phyloP scores from a whole-genome alignment of 2,797 vertebrate species.

The Takifugu ocellatus region DNA sequence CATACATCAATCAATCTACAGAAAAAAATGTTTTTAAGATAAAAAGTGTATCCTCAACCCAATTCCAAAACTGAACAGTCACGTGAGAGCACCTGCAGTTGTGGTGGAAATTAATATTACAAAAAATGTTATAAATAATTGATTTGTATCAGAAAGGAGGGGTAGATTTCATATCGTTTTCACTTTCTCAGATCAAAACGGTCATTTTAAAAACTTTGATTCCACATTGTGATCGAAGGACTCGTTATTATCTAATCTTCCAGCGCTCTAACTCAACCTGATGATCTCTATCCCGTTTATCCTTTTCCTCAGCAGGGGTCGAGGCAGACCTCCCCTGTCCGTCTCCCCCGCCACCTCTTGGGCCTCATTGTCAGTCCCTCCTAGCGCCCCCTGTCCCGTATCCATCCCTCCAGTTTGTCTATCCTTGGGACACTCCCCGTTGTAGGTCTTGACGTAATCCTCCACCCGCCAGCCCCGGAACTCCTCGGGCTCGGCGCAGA shows the following conservation, averaged over 20 bases:
- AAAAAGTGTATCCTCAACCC: conserved; percentile 29
- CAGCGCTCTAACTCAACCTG: conserved; percentile 65
- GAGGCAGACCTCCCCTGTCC: conserved; percentile 53
- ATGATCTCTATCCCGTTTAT: conserved; percentile 69
- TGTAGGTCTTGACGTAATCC: conserved; percentile 94
- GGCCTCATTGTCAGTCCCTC: conserved; percentile 49
- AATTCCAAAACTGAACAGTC: conserved; percentile 19
- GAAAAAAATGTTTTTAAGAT: background rate
- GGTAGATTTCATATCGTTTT: background rate
- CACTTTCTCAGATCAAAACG: too few species aligned
- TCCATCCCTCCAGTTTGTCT: conserved; percentile 73
- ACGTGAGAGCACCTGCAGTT: conserved; percentile 26
- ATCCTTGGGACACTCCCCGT: conserved; percentile 93
- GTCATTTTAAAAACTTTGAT: too few species aligned
- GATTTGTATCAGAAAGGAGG: background rate
- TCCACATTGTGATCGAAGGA: too few species aligned
- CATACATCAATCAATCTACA: conserved; percentile 33
- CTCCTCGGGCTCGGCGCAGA: conserved; percentile 85
- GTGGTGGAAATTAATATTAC: conserved; percentile 2
- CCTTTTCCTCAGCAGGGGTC: conserved; percentile 51
- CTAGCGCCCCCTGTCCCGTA: conserved; percentile 43
- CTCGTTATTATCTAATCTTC: background rate
- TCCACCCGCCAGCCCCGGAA: conserved; percentile 91
- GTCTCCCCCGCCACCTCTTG: conserved; percentile 75
- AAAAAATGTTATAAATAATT: conserved; percentile 9